Evolutionary conservation across 2,797 vertebrate species (phyloP).

Genomic region (Tenualosa thibaudeaui): DNA sequence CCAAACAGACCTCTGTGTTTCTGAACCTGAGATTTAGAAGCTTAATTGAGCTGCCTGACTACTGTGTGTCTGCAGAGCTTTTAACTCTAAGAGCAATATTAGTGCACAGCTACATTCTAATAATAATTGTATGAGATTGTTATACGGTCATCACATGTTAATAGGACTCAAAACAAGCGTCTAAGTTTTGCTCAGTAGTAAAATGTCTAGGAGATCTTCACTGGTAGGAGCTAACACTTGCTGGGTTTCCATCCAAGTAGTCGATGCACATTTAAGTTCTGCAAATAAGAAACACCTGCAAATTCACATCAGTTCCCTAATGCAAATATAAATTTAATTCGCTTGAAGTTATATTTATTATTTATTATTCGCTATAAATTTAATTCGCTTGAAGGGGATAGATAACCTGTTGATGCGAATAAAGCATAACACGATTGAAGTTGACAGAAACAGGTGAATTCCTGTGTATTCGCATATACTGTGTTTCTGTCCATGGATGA

Average conservation of each 20-base stretch:
- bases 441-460: too few relatives aligned
- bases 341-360: too few relatives aligned
- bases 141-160: neutral
- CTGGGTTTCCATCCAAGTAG: neutral
- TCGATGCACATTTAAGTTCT: too few relatives aligned
- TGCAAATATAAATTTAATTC: too few relatives aligned
- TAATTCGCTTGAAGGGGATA: too few relatives aligned
- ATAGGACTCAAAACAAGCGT: neutral
- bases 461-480: too few relatives aligned
- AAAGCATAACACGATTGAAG: too few relatives aligned
- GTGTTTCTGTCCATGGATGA: too few relatives aligned
- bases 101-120: neutral
- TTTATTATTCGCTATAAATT: too few relatives aligned
- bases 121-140: neutral
- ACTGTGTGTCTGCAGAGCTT: neutral
- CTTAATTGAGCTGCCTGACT: neutral
- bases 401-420: too few relatives aligned
- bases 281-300: too few relatives aligned
- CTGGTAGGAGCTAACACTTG: neutral
- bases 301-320: too few relatives aligned
- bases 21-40: neutral
- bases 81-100: conserved; percentile 10
- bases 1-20: neutral
- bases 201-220: neutral
- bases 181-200: neutral